Evolutionary conservation across 2,113 vertebrate genomes (phyloP), one percentile per base, ranked within the genome.

Genomic region (Alosa alosa): DNA sequence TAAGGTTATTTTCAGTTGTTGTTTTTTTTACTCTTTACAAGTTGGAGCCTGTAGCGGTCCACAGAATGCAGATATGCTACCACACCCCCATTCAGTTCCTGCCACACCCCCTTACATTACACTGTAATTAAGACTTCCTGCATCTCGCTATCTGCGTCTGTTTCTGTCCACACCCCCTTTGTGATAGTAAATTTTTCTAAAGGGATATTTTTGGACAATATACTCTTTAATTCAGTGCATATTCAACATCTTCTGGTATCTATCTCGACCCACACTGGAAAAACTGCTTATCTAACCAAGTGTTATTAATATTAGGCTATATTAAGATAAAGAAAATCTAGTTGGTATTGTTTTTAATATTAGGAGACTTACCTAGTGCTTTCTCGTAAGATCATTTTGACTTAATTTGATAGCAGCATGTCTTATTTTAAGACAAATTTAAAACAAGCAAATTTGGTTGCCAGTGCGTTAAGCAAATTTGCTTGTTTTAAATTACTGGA

Each of bases 111-210:
- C 81, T 52, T 39, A 72, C 52, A 50, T 47, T 47, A 86, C 68
- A 84, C 68, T 87, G 83, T 88, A 92, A 94, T 95, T 93, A 94
- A 92, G 86, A 90, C 87, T 82, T 88, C 86, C 49, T 89, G 91
- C 90, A 92, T 84, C 85, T 78, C 83, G 52, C 22, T 15, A 20
- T 89, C 81, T 84, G 25, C 11, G 49, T 46, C 44, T 45, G 60
- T 83, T 22, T 49, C 50, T 46, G 68, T 49, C 81, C 18, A 87
- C 91, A 92, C 86, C 72, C 83, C 57, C 22, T 22, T 85, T 88
- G 83, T 87, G 90, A 92, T 83, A 85, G 52, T 90, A 49, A 90
- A 52, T 88, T 89, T 90, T 91, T 93, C 92, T 94, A 94, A 90
- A 83, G 91, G 93, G 84, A 20, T 41, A 81, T 86, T 85, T 84